These are phyloP conservation scores for Thalpophila matura DNA, from an alignment of 2,888 invertebrate species.

Conservation along the genomic window DNA sequence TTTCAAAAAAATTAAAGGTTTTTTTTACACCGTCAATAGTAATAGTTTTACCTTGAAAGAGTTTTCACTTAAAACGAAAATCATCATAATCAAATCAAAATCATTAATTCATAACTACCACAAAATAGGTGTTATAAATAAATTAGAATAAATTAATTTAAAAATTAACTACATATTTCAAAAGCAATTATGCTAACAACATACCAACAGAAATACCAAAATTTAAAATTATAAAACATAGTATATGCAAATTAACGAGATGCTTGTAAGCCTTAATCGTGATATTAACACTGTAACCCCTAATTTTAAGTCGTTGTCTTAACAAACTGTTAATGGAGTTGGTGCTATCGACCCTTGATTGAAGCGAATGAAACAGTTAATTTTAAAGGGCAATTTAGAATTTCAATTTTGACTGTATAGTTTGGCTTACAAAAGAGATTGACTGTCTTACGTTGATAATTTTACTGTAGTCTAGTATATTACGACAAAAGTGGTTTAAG, in stretches of 20 bases:
- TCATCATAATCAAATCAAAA: too few species aligned
- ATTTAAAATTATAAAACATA: conserved; percentile 34
- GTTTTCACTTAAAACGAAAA: too few species aligned
- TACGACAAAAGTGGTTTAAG: too few species aligned
- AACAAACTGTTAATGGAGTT: conserved; percentile 60
- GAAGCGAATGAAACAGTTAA: conserved; percentile 1
- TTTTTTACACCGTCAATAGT: too few species aligned
- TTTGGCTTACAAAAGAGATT: too few species aligned
- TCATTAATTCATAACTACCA: not conserved
- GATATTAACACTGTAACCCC: conserved; percentile 43
- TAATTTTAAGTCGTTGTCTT: conserved; percentile 50
- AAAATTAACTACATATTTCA: conserved; percentile 16
- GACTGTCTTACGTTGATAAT: too few species aligned
- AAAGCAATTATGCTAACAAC: conserved; percentile 31
- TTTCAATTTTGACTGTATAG: conserved; percentile 7
- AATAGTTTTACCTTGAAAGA: too few species aligned
- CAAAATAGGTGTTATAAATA: conserved; percentile 46
- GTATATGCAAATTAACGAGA: conserved; percentile 56
- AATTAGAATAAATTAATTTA: conserved; percentile 37
- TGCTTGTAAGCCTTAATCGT: conserved; percentile 41
- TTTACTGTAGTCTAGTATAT: too few species aligned
- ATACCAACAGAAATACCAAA: conserved; percentile 37
- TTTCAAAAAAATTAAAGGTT: too few species aligned
- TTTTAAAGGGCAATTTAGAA: conserved; percentile 5
- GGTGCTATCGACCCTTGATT: conserved; percentile 22